Evolutionary conservation across 2,888 invertebrate genomes (phyloP), one percentile per base, ranked within the genome.

Genomic region (Eulithis prunata): DNA sequence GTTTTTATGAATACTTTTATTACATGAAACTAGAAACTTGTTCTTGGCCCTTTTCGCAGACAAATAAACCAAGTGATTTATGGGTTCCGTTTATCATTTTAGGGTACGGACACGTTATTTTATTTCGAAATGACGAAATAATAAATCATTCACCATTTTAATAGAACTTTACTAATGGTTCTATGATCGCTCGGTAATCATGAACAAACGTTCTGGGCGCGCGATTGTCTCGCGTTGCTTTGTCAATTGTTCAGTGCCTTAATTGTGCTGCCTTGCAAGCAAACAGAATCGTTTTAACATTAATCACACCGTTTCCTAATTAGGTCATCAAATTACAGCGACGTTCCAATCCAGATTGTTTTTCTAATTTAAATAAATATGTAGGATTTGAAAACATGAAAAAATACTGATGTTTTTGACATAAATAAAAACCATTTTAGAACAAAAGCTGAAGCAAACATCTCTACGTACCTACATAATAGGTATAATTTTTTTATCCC

Each of bases 201-300:
- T 49, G 63, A 71, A 69, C 69, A 69, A 70, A 65, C 64, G 65
- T 64, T 68, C 64, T 59, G 53, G 62, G 70, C 60, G 64, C 63
- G 59, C 57, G 67, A 66, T 63, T 63, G 59, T 64, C 68, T 70
- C 68, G 67, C 70, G 64, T 70, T 70, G 67, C 70, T 70, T 69
- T 68, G 69, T 69, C 69, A 64, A 70, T 73, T 69, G 70, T 73
- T 71, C 53, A 14, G 64, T 14, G 58, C 64, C 66, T 65, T 67
- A 65, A 66, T 68, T 64, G 62, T 66, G 58, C 64, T 66, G 63
- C 62, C 66, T 64, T 68, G 64, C 67, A 57, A 66, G 64, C 53
- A 64, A 64, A 64, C 52, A 46, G 64, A 61, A 64, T 68, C 62
- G 64, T 62, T 63, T 65, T 32, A 66, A 65, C 66, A 66, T 73